Base-by-base conservation (phyloP, 2,797 vertebrate species). In the Odontamblyopus rebecca region DNA sequence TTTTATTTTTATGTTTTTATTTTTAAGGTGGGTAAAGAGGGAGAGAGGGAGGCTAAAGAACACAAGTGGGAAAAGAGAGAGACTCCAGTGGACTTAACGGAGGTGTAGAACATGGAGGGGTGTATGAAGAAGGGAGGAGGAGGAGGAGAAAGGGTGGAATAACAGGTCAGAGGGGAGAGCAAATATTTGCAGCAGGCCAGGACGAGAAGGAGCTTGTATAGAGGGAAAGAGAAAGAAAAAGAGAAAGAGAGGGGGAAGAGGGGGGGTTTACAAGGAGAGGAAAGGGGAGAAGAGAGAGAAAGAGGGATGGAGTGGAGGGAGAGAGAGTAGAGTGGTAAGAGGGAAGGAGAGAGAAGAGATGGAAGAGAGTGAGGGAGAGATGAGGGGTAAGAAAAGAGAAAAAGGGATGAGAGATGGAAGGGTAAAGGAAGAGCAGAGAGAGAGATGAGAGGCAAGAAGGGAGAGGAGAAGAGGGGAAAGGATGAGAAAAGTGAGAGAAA, bases 161-260 rank as follows among this genome's bases (percentile, higher is more conserved):
- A 72, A 76, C 29, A 71, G 27, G 6, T 18, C 71, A 27, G 5
- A 59, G 30, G 54, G 38, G 51, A 73, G 26, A 75, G 66, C 63
- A 81, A 81, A 84, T 77, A 83, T 83, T 80, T 80, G 62, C 2
- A 23, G 56, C 44, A 5, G 26, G 68, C 32, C 4, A 18, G 12
- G 61, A 61, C 76, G 11, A 64, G 61, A 54, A n/a, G 62, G 51
- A 69, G 79, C 77, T 50, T 53, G 68, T 69, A 9, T 51, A 67
- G 66, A 65, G 5, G 53, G 70, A 65, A 53, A 13, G 1, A 41
- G 19, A 11, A 9, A n/a, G 4, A 50, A 74, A 5, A 9, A 9
- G 6, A 74, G 73, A 5, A 6, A 7, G 6, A 59, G 74, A 65
- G 32, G 59, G 50, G 5, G 23, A 23, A 32, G 30, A 5, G 5